Base-by-base conservation (phyloP, 1,140 invertebrate species). In the fruit fly (Drosophila melanogaster) region DNA sequence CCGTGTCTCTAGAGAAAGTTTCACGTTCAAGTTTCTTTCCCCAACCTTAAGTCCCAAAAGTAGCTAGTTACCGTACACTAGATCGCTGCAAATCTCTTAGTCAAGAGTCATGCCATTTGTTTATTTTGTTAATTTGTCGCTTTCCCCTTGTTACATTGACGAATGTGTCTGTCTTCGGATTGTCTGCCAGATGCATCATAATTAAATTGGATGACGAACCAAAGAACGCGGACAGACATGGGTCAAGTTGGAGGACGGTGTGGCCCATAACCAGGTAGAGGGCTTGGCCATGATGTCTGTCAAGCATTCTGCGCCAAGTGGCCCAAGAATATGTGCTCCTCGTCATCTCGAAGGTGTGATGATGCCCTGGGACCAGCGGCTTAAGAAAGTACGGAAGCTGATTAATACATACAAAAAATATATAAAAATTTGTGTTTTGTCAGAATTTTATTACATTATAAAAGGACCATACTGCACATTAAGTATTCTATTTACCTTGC, bases 41-140 rank as follows among this genome's bases (percentile, higher is more conserved):
- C 41, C 67, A 33, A 30, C 37, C 64, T 49, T 46, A 35, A 50
- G 37, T 44, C 58, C 58, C 15, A 51, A 56, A 40, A 69, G 66
- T 70, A 57, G 66, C 66, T 55, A 47, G 37, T 50, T 67, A 61
- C 22, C 61, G n/a, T 14, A 17, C 56, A 22, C 41, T 40, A 41
- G 62, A 55, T 38, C 33, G 49, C 41, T 47, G 66, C 51, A 58
- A 57, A 70, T 70, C 26, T 59, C 71, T 60, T 64, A 78, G 78
- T 78, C 87, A 81, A 81, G 59, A 81, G 56, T 58, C 81, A 78
- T 75, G 74, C 81, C 60, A 86, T 85, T 85, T 85, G 83, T 85
- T 81, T 78, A 78, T 81, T 87, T 77, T 81, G 67, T 81, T 81
- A 85, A 85, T 85, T 85, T 85, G 64, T 81, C 54, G 76, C 60